Evolutionary conservation across 2,797 vertebrate genomes (phyloP), one percentile per base, ranked within the genome.

Genomic region (Spinus olivaceus): DNA sequence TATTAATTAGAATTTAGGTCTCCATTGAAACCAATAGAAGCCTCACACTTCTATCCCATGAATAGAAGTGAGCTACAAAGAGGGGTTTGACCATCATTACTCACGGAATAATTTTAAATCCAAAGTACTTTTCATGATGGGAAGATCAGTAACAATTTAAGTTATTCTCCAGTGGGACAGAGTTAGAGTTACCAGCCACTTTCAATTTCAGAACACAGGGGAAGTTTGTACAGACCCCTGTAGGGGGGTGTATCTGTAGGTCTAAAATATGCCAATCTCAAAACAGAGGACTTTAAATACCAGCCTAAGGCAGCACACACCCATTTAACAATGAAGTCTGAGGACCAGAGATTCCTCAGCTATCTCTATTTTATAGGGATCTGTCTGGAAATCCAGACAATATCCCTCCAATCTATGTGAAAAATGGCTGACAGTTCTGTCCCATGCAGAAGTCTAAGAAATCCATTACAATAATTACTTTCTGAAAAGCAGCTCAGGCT

Each of bases 1-100:
- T 95, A 92, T 73, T 95, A 93, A 95, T 93, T 93, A 96, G 77
- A 90, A 56, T 80, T 81, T 69, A 70, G 15, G 63, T 86, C 69
- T 51, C 22, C 37, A 81, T 24, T 81, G 81, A 74, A 92, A 72
- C 44, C 53, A 61, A 47, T 22, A 54, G 80, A 73, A 22, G 19
- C 32, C 39, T 90, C 53, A 41, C 30, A 49, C 54, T 89, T 90
- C 47, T 35, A 24, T 28, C 30, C 39, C 67, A 24, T 16, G 39
- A 71, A 53, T 23, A 78, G 54, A 92, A 88, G 25, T 7, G 47
- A 89, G 61, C 44, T 82, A 35, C 12, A 30, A 59, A 74, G 14
- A 56, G 39, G 22, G 13, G 19, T 8, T 25, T 92, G n/a, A 67
- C 59, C 33, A 37, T 46, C 35, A 33, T 35, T 77, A 77, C 10